These are phyloP conservation scores for Laodelphax striatellus DNA, from an alignment of 1,140 invertebrate genomes.

Conservation along the genomic window DNA sequence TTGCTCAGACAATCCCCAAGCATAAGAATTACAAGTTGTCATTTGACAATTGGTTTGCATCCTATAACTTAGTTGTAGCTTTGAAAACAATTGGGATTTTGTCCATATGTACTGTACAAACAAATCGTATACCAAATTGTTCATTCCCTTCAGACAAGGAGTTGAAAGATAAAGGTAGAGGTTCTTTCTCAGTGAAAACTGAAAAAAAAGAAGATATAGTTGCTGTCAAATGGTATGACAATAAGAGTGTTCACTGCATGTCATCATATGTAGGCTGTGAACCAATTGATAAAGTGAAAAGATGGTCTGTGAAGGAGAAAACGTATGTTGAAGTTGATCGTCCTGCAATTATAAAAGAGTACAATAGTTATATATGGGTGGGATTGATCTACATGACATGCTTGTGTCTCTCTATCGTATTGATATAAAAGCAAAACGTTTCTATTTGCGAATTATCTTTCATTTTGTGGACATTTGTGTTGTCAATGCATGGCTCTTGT, in stretches of 20 bases:
- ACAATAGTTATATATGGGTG: conserved; percentile 15
- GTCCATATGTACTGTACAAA: conserved; percentile 11
- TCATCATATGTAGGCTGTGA: conserved; percentile 14
- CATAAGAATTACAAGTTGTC: conserved; percentile 12
- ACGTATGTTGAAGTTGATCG: conserved; percentile 5
- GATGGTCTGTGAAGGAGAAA: conserved; percentile 14
- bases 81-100: conserved; percentile 10
- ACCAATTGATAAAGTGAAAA: conserved; percentile 6
- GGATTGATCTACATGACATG: conserved; percentile 13
- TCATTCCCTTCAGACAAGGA: conserved; percentile 13
- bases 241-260: conserved; percentile 6
- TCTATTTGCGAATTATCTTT: conserved; percentile 4
- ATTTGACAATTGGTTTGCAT: conserved; percentile 18
- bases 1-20: conserved; percentile 1
- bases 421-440: neutral
- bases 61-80: conserved; percentile 8
- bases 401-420: conserved; percentile 9
- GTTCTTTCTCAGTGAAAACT: conserved; percentile 7
- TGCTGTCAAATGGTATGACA: conserved; percentile 13
- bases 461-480: conserved; percentile 7
- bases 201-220: conserved; percentile 3
- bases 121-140: conserved; percentile 11
- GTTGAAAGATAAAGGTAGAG: conserved; percentile 9
- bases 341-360: conserved; percentile 14
- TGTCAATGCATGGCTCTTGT: conserved; percentile 13